Evolutionary conservation across 2,113 vertebrate genomes (phyloP), one percentile per base, ranked within the genome.

Genomic region (Campylomormyrus tamandua): DNA sequence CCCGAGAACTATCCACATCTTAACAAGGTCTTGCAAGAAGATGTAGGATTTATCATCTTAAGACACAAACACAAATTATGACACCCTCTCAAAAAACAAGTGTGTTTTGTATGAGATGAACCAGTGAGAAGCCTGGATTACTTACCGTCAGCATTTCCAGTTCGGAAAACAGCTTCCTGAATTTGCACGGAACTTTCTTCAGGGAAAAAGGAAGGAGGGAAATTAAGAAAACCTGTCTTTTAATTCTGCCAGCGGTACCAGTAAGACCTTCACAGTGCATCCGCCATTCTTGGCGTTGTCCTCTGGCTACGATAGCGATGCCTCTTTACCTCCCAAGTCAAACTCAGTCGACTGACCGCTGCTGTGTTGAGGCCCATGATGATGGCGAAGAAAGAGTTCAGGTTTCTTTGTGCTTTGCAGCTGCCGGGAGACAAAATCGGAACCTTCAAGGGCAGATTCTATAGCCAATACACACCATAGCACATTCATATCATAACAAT

Each of bases 281-380:
- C 49, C 2, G 24, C 19, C 35, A 3, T 31, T 13, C 87, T 50
- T 42, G n/a, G 27, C 7, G 21, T 3, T 3, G 35, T 42, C 19
- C 49, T 31, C 11, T 31, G 27, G 49, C 24, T 87, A 27, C 49
- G 48, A 21, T 3, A 11, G 83, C 8, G 45, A 45, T 58, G 87
- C 31, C 88, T 85, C 52, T 93, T 96, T 94, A 99, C 98, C 98
- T 99, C 98, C 98, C 98, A 99, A 11, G 98, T 99, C 90, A 98
- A 98, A 46, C 95, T 96, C 89, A 99, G 97, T 3, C 98, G 97
- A 93, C 98, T 97, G 87, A 99, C 96, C 1, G 98, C 98, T 62
- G 98, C 97, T 19, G 97, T 97, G 93, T 99, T 99, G 92, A 99
- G 97, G 90, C 98, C 98, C 98, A 99, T 98, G 93, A 99, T 97